Base-by-base conservation (phyloP, 2,888 invertebrate genomes). In the Acrocyrtus sp. region DNA sequence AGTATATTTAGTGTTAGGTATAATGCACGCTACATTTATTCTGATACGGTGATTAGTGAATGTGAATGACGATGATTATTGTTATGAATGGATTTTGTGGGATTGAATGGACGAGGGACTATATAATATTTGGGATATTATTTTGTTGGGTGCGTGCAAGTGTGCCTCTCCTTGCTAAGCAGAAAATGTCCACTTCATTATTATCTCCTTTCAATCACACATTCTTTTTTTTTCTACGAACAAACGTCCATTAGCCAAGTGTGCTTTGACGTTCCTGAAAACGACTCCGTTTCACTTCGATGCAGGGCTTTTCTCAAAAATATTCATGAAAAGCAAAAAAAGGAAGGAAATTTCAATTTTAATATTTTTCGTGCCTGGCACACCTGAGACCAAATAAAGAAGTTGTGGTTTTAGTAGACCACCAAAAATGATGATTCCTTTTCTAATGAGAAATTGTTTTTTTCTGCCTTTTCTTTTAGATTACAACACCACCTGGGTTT, bases 401-500 rank as follows among this genome's bases (percentile, higher is more conserved):
- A 17, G 45, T n/a, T 15, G 17, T n/a, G 17, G 17, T n/a, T 5
- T 5, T 21, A 19, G 15, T 10, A 21, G 17, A 3, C 19, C 21
- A 10, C 48, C 19, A 45, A 5, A 12, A 53, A 29, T 2, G 50
- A 24, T 24, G n/a, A 27, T 4, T 5, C 26, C 39, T 39, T 39
- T 39, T 10, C 12, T 39, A 43, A 57, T 21, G 41, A 21, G 19
- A 39, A 22, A 41, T 57, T 34, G 43, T 10, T 66, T 47, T 19
- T 48, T 10, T 65, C 5, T 2, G 15, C 6, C 29, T 47, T 61
- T 57, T 62, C 6, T 53, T 60, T 6, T 53, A 72, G 81, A 72
- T 57, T 81, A 41, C 81, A 81, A 66, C 79, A 81, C 54, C 81
- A 81, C 63, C 67, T 79, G 72, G 81, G 81, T 3, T 51, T 79